phyloP scores from a whole-genome alignment of 1,140 invertebrate species.

The Procambarus virginalis region DNA sequence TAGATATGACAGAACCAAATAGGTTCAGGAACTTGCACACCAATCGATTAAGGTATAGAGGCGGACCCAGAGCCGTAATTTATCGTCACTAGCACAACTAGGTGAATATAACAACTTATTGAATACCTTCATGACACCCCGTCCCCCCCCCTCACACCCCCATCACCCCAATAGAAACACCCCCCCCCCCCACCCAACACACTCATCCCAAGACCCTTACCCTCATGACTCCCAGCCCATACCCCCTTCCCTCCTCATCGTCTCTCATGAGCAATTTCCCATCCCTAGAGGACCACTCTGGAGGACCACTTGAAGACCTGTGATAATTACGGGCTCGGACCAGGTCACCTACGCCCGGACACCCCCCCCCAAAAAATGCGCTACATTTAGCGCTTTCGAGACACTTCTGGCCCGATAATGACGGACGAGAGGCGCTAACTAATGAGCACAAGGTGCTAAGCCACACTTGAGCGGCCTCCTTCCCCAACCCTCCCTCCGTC shows the following conservation, averaged over 20 bases:
- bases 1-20: no score
- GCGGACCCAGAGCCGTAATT: no score
- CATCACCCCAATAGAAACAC: no score
- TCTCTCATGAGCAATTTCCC: background rate
- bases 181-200: background rate
- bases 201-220: background rate
- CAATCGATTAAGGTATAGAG: no score
- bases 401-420: slow-evolving; percentile 15
- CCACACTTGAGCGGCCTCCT: background rate
- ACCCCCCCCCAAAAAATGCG: background rate
- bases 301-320: background rate
- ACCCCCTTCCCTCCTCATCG: no score
- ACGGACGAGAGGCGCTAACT: slow-evolving; percentile 38
- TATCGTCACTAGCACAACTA: no score
- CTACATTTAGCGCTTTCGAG: slow-evolving; percentile 7
- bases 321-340: slow-evolving; percentile 21
- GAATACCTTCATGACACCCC: no score
- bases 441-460: slow-evolving; percentile 29
- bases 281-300: background rate
- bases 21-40: no score
- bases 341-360: slow-evolving; percentile 11
- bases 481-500: background rate
- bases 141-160: no score
- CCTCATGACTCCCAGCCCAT: no score
- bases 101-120: no score